A percentile compares a stretch with the other conserved stretches of the same genome.
phyloP scores from a whole-genome alignment of 2,113 vertebrate species.

The Podarcis raffonei region DNA sequence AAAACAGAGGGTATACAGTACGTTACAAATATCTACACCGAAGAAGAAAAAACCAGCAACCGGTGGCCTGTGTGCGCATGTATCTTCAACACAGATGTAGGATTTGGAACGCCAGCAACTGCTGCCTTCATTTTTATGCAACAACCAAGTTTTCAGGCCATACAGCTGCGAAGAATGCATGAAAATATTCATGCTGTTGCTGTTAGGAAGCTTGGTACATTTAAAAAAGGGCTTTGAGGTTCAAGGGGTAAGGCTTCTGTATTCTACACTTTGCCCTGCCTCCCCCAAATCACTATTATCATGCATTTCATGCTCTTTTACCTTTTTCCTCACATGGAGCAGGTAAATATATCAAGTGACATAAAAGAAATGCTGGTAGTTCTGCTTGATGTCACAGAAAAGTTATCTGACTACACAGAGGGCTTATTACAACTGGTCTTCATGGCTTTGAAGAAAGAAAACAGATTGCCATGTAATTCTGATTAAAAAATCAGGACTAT shows the following conservation, averaged over 20 bases:
- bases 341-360: neutral
- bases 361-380: neutral
- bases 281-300: neutral
- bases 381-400: neutral
- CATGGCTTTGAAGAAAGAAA: neutral
- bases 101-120: neutral
- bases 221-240: neutral
- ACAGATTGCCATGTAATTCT: neutral
- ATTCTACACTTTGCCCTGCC: neutral
- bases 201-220: neutral
- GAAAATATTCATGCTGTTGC: neutral
- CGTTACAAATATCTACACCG: slow-evolving; percentile 9
- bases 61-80: neutral
- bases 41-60: neutral
- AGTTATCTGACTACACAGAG: neutral
- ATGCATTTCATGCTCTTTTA: neutral
- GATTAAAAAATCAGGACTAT: neutral
- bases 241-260: neutral
- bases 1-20: slow-evolving; percentile 49
- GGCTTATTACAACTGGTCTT: neutral
- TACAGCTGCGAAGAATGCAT: neutral
- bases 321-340: neutral
- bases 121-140: neutral
- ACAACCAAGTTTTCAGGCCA: neutral
- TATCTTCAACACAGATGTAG: neutral